Evolutionary conservation across 2,113 vertebrate species (phyloP).

Genomic region (Lonchura striata): DNA sequence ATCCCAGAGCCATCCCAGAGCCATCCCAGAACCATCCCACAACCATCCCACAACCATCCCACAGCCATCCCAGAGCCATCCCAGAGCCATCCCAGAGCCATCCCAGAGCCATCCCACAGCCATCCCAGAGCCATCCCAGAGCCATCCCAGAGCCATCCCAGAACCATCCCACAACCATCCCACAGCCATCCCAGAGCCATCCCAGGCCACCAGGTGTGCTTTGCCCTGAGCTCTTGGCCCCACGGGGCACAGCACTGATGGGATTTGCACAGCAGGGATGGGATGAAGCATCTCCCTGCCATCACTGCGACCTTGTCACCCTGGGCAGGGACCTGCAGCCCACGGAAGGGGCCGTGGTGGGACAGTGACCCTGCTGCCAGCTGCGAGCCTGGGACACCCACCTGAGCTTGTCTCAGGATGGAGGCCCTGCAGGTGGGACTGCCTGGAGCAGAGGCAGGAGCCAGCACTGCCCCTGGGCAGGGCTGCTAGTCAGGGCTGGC

Average conservation of each 20-base stretch:
- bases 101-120: neutral
- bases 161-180: no score
- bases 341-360: rapidly evolving
- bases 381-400: neutral
- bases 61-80: neutral
- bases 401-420: neutral
- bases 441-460: neutral
- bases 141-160: neutral
- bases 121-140: neutral
- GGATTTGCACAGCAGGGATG: neutral
- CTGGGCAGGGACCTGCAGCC: neutral
- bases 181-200: neutral
- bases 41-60: no score
- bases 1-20: neutral
- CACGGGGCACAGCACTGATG: rapidly evolving
- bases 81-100: no score
- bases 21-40: neutral
- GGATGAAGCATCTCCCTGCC: rapidly evolving
- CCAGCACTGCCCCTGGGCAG: rapidly evolving
- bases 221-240: neutral
- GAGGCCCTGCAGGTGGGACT: rapidly evolving
- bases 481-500: rapidly evolving
- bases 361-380: neutral
- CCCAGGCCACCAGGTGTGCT: rapidly evolving
- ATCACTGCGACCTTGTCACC: neutral